Base-by-base conservation (phyloP, 2,888 invertebrate species). In the Apotomis capreana region DNA sequence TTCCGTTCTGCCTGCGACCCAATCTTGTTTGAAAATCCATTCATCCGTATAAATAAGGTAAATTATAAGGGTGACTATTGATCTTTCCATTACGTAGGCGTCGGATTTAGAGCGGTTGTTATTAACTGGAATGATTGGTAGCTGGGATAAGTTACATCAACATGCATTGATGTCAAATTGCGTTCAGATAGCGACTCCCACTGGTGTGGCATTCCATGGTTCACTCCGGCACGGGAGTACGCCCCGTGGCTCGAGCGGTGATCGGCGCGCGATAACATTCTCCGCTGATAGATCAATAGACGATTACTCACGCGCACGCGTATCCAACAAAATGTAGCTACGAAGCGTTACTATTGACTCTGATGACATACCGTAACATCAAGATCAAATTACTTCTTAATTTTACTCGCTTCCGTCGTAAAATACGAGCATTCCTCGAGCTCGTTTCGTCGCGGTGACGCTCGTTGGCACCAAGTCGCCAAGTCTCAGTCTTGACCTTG, bases 271-370 rank as follows among this genome's bases (percentile, higher is more conserved):
- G 88, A 87, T 88, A 87, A 82, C 87, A 88, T 87, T 88, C 86
- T 88, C 67, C 78, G 77, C 77, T 81, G 85, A 87, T 87, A 82
- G 78, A 80, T 80, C 81, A 83, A 87, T 87, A 87, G 83, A 81
- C 78, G 78, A 78, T 78, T 69, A 72, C 65, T 75, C 74, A 73
- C 63, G 70, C 70, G 73, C 70, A 64, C 70, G 70, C 74, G 72
- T 64, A 69, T 61, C 54, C 44, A 36, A 36, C 37, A 49, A 52
- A 69, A 69, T 52, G 44, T 61, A 61, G 40, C 51, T 57, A 40
- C 52, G 15, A 60, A 70, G 52, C 55, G 65, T 61, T 67, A 57
- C 51, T 67, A 51, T 67, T 67, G 26, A 67, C 61, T 71, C 55
- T 40, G 51, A 61, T 46, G 49, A 62, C 49, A 67, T 51, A 57